Evolutionary conservation across 2,888 invertebrate genomes (phyloP).

Genomic region (Eupeodes luniger): DNA sequence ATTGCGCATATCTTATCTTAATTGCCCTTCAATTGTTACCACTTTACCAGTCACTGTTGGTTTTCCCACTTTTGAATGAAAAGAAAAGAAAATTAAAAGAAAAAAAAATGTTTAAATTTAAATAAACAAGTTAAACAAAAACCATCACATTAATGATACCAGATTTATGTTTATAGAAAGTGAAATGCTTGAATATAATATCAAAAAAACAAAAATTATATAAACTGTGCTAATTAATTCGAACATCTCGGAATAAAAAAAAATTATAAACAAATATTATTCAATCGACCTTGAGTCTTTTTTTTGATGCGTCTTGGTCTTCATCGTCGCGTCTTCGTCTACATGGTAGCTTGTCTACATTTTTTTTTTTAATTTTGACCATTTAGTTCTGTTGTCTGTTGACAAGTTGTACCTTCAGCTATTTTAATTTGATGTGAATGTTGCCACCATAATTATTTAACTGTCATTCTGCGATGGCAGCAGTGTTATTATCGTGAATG

Average conservation of each 20-base stretch:
- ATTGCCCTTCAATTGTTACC: conserved; percentile 57
- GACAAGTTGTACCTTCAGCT: not conserved
- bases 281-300: conserved; percentile 66
- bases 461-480: not conserved
- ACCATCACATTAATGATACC: conserved; percentile 38
- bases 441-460: conserved; percentile 22
- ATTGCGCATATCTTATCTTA: conserved; percentile 34
- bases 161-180: conserved; percentile 52
- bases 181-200: conserved; percentile 48
- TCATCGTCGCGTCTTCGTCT: not conserved
- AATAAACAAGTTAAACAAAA: conserved; percentile 11
- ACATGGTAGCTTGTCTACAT: conserved; percentile 6
- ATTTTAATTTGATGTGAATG: conserved; percentile 31
- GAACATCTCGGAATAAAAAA: conserved; percentile 10
- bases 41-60: not conserved
- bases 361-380: not conserved
- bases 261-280: conserved; percentile 32
- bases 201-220: conserved; percentile 20
- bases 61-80: not conserved
- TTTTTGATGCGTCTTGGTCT: conserved; percentile 38
- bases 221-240: conserved; percentile 53
- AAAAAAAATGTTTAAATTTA: not conserved
- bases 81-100: not conserved
- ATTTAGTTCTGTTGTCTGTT: conserved; percentile 52
- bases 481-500: conserved; percentile 41